These are phyloP conservation scores for Ctenopoma kingsleyae DNA, from an alignment of 2,797 vertebrate genomes.

Conservation along the genomic window DNA sequence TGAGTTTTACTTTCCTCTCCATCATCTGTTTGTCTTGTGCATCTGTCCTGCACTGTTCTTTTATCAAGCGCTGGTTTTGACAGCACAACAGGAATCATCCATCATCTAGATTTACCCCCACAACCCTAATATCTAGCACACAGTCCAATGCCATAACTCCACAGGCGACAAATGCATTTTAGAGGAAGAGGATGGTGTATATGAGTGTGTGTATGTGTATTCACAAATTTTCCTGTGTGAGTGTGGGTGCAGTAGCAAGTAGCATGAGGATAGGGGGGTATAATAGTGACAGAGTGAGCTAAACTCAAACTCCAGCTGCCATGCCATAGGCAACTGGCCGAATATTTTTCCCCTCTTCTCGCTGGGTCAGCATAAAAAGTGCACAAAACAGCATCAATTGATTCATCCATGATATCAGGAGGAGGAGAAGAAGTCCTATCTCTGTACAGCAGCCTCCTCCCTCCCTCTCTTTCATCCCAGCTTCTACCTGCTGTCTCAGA, in stretches of 20 bases:
- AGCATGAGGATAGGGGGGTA: conserved; percentile 21
- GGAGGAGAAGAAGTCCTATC: conserved; percentile 61
- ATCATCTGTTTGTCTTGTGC: conserved; percentile 60
- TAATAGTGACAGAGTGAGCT: conserved; percentile 76
- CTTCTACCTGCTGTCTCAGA: conserved; percentile 66
- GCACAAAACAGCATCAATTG: conserved; percentile 78
- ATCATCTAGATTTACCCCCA: conserved; percentile 78
- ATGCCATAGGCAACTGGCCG: conserved; percentile 73
- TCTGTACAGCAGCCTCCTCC: conserved; percentile 48
- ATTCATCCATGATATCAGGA: conserved; percentile 83
- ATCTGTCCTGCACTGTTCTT: conserved; percentile 67
- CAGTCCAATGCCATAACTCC: conserved; percentile 77
- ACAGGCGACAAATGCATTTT: conserved; percentile 71
- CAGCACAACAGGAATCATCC: conserved; percentile 76
- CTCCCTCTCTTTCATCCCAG: conserved; percentile 52
- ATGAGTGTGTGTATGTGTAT: conserved; percentile 26
- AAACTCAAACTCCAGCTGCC: conserved; percentile 74
- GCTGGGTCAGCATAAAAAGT: conserved; percentile 82
- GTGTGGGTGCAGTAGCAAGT: conserved; percentile 45
- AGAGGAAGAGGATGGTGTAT: conserved; percentile 28
- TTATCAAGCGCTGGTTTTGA: conserved; percentile 74
- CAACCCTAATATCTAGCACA: conserved; percentile 76
- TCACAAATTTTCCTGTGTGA: conserved; percentile 29
- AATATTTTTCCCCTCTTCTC: conserved; percentile 30
- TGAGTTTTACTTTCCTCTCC: conserved; percentile 36